phyloP scores from a whole-genome alignment of 1,140 invertebrate genomes.

The Eufriesea mexicana region DNA sequence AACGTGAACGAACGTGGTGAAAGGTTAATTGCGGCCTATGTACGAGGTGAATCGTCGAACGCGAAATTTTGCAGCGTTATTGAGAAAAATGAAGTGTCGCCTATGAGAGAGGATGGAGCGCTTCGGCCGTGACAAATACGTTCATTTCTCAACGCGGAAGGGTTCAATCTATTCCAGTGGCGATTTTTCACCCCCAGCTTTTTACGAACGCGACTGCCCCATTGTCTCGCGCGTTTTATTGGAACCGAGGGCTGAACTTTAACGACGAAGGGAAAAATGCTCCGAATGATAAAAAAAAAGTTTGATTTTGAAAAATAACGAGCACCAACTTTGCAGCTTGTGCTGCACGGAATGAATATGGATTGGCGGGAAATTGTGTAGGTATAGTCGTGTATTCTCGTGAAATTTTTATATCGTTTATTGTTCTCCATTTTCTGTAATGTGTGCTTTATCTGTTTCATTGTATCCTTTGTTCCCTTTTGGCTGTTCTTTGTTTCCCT shows the following conservation, averaged over 20 bases:
- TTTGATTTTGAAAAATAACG: background rate
- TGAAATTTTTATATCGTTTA: background rate
- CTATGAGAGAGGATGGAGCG: background rate
- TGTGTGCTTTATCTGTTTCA: background rate
- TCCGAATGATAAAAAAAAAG: background rate
- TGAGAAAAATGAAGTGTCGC: conserved; percentile 14
- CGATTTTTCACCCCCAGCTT: background rate
- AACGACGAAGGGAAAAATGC: background rate
- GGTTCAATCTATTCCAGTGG: background rate
- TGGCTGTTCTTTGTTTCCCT: background rate
- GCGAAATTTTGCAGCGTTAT: conserved; percentile 16
- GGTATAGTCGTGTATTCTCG: background rate
- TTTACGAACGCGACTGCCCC: background rate
- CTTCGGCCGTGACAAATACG: conserved; percentile 6
- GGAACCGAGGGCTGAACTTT: background rate
- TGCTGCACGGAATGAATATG: background rate
- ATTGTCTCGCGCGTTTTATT: background rate
- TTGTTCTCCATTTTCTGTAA: background rate
- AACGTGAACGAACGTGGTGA: background rate
- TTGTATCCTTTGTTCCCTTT: background rate
- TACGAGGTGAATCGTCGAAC: background rate
- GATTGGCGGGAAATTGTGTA: background rate
- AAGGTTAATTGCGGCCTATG: background rate
- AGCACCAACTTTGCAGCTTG: background rate
- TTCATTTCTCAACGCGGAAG: conserved; percentile 1